These are phyloP conservation scores for Caenorhabditis sp. DNA, from an alignment of 2,888 invertebrate genomes.

Conservation along the genomic window DNA sequence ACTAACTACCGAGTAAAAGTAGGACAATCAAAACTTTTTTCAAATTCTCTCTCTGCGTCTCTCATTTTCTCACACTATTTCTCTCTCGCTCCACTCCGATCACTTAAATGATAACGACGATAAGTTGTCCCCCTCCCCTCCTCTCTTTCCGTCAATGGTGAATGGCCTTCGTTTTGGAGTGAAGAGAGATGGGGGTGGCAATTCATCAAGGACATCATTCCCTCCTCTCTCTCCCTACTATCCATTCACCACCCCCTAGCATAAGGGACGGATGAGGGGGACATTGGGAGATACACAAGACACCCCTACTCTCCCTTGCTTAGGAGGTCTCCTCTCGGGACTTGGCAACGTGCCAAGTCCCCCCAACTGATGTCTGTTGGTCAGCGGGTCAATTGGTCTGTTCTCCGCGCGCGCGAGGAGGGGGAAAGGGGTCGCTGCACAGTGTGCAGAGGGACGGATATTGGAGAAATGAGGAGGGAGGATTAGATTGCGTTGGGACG, in stretches of 20 bases:
- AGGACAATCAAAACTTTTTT: conserved; percentile 5
- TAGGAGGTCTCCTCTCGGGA: neutral
- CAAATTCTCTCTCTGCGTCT: conserved; percentile 5
- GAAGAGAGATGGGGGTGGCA: conserved; percentile 8
- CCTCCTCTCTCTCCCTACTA: neutral
- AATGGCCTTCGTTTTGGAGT: conserved; percentile 22
- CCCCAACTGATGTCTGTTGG: neutral
- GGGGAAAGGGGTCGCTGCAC: neutral
- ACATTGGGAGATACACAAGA: no score
- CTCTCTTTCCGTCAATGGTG: neutral
- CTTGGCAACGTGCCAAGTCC: conserved; percentile 42
- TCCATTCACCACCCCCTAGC: conserved; percentile 1
- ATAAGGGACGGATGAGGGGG: conserved; percentile 3
- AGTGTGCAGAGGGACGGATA: conserved; percentile 1
- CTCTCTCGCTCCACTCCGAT: neutral
- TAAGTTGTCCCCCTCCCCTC: neutral
- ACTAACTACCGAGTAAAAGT: conserved; percentile 22
- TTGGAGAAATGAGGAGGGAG: neutral
- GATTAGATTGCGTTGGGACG: conserved; percentile 10
- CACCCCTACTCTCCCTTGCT: no score
- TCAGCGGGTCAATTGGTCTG: conserved; percentile 15
- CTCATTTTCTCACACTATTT: no score
- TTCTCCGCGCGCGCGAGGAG: no score
- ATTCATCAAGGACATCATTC: conserved; percentile 49
- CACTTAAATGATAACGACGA: conserved; percentile 36